Evolutionary conservation across 1,140 invertebrate species (phyloP).

Genomic region (Oryzaephilus surinamensis): DNA sequence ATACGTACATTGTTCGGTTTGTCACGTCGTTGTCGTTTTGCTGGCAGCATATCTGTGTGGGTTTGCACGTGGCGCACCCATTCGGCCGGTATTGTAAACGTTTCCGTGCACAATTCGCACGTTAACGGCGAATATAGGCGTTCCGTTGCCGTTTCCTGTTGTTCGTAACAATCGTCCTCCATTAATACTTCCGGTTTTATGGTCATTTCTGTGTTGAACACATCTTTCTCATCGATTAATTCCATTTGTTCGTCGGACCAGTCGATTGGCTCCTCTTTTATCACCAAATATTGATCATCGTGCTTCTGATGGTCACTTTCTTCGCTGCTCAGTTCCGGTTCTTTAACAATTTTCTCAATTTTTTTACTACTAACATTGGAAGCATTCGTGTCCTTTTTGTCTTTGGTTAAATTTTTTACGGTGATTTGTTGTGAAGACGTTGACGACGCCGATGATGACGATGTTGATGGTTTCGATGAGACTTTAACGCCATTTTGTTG

Average conservation of each 20-base stretch:
- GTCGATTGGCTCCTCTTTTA: conserved; percentile 44
- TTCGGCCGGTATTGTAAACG: conserved; percentile 67
- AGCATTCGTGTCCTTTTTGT: conserved; percentile 13
- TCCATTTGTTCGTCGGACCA: conserved; percentile 51
- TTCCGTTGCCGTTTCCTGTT: conserved; percentile 16
- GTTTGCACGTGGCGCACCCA: conserved; percentile 72
- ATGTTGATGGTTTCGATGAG: neutral
- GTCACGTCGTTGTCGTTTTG: conserved; percentile 41
- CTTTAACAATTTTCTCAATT: conserved; percentile 8
- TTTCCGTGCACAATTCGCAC: conserved; percentile 73
- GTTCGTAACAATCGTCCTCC: conserved; percentile 38
- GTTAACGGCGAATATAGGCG: conserved; percentile 59
- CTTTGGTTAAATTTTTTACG: conserved; percentile 5
- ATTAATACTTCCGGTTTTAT: conserved; percentile 43
- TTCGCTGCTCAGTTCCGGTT: conserved; percentile 14
- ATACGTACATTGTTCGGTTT: conserved; percentile 13
- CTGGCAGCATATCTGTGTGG: conserved; percentile 48
- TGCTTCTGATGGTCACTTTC: conserved; percentile 19
- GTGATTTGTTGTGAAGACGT: neutral
- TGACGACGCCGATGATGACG: neutral
- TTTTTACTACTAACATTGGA: conserved; percentile 6
- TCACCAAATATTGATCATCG: conserved; percentile 38
- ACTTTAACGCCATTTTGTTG: conserved; percentile 1
- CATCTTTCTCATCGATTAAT: conserved; percentile 49
- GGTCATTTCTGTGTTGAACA: conserved; percentile 43